These are phyloP conservation scores for Vombatus ursinus DNA, from an alignment of 2,113 vertebrate genomes.

Conservation along the genomic window DNA sequence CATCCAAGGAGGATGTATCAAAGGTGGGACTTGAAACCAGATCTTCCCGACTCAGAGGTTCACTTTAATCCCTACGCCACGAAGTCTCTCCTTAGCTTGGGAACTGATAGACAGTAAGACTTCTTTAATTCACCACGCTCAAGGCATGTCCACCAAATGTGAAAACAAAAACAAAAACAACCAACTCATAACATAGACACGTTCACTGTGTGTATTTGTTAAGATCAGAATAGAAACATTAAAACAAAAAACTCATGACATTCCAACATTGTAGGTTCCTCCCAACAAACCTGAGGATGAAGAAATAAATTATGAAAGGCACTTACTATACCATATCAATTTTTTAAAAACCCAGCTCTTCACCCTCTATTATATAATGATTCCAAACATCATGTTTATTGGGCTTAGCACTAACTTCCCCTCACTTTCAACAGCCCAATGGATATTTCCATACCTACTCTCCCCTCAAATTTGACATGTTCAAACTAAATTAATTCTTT, in stretches of 20 bases:
- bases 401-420: not conserved
- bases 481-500: not conserved
- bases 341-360: not conserved
- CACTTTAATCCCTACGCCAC: not conserved
- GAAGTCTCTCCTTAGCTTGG: not conserved
- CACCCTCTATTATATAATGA: not conserved
- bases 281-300: conserved; percentile 55
- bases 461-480: not conserved
- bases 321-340: not conserved
- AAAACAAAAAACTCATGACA: not conserved
- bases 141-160: not conserved
- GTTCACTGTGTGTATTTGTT: not conserved
- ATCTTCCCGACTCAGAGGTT: not conserved
- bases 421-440: not conserved
- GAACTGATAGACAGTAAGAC: not conserved
- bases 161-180: not conserved
- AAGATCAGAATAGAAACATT: not conserved
- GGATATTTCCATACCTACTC: not conserved
- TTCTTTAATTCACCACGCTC: conserved; percentile 21
- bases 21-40: not conserved
- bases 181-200: not conserved
- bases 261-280: conserved; percentile 34
- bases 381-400: not conserved
- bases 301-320: conserved; percentile 34
- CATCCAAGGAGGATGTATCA: not conserved